Percentiles rank a stretch among this genome's conserved stretches.
These are phyloP conservation scores for Pygoscelis antarcticus DNA, from an alignment of 2,113 vertebrate genomes.

Conservation along the genomic window DNA sequence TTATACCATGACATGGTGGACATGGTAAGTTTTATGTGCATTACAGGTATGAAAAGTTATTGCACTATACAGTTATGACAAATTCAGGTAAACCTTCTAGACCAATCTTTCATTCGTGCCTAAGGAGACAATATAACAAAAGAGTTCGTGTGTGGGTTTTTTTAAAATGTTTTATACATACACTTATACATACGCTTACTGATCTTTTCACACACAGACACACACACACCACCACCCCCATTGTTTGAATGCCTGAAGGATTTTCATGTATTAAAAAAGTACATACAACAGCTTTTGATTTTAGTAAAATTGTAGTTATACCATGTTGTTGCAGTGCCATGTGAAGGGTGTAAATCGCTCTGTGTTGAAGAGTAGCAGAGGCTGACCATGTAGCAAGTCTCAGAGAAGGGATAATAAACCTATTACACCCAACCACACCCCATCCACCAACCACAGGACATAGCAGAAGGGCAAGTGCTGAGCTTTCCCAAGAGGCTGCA, in stretches of 20 bases:
- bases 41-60: background rate
- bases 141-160: background rate
- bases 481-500: background rate
- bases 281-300: background rate
- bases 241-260: background rate
- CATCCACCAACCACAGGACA: background rate
- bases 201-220: too few species aligned
- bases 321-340: background rate
- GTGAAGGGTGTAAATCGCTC: background rate
- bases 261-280: background rate
- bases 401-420: background rate
- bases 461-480: background rate
- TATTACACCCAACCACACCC: background rate
- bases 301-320: background rate
- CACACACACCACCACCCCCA: background rate
- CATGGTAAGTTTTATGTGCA: background rate
- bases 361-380: background rate
- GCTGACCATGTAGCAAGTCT: background rate
- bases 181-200: too few species aligned
- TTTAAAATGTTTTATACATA: background rate
- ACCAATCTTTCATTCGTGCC: background rate
- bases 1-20: background rate
- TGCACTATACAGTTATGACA: background rate
- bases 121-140: background rate
- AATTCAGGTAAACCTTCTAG: background rate